Evolutionary conservation across 2,113 vertebrate genomes (phyloP), one percentile per base, ranked within the genome.

Genomic region (Eurystomus gularis): DNA sequence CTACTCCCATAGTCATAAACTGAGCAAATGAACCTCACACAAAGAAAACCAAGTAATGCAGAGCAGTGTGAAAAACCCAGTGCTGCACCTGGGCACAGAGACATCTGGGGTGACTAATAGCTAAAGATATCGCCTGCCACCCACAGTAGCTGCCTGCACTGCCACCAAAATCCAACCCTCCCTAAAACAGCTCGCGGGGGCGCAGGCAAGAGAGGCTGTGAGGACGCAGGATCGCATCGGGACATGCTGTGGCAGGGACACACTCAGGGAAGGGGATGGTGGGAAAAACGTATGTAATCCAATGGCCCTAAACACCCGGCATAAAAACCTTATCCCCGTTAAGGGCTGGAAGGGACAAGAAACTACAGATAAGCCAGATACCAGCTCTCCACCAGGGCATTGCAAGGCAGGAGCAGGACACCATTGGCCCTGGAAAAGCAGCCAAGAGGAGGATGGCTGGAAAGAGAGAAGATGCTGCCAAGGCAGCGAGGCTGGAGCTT

Each of bases 51-150:
- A 68, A 88, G 17, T 31, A 64, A 86, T 1, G 1, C 42, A 51
- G 26, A 88, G 73, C 37, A 60, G 49, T 8, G 19, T 73, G 85
- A 82, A 86, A 88, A 88, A 69, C 46, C 60, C 20, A 44, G 46
- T 1, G 35, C 93, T 88, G 85, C 93, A 92, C 82, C 77, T 88
- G 93, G 90, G 86, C 72, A 83, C 51, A 11, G 0, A 87, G 84
- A 66, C 55, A 81, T 58, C 69, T 68, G 0, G 11, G 26, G 80
- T 96, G 93, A 92, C 90, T 94, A 91, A 96, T 8, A 89, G 86
- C 93, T 95, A 78, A 93, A 96, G 88, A 81, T 88, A 96, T 13
- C 24, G 23, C 72, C 86, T 92, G 92, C 86, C 88, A 69, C 85
- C 82, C 96, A 93, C 76, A 42, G 66, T 62, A 88, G 82, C 85